Evolutionary conservation across 2,888 invertebrate species (phyloP), one percentile per base, ranked within the genome.

Genomic region (Iselma pallidipennis): DNA sequence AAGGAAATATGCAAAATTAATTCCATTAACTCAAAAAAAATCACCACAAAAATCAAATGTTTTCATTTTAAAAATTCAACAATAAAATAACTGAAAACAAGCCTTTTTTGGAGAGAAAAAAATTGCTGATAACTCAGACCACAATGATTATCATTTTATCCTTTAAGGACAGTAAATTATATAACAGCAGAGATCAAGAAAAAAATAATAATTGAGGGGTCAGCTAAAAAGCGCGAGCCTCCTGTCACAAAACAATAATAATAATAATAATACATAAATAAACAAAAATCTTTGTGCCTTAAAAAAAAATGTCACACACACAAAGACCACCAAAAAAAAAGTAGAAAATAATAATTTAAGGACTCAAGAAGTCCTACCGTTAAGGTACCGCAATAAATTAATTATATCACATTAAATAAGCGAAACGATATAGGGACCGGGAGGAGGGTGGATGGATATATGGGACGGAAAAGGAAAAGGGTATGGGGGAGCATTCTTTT

Each of bases 361-460:
- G 63, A 42, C 65, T 68, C 4, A 4, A n/a, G 14, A 1, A n/a
- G 33, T 14, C 61, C 57, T 57, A 48, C 6, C 19, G 31, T 54
- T 23, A 59, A 75, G 76, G 76, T 78, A 77, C 74, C 71, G 70
- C 70, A 69, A 70, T 72, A 70, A 75, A 75, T 74, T 75, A 74
- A 75, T 74, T 77, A 77, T 78, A 75, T 78, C 78, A 79, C 78
- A 79, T 78, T 76, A 76, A 77, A 76, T 75, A 76, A 77, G 75
- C 76, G 74, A 75, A 74, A 72, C 71, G 72, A 74, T 69, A 72
- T 14, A 23, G 56, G 58, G 55, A 33, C n/a, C 55, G 55, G 61
- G 61, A 33, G 57, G 14, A 57, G 14, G 29, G 10, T 37, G 14
- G 19, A 2, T 10, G 7, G 9, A 7, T 25, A 55, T 9, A 12